These are phyloP conservation scores for Ooceraea biroi DNA, from an alignment of 1,140 invertebrate species.

Conservation along the genomic window DNA sequence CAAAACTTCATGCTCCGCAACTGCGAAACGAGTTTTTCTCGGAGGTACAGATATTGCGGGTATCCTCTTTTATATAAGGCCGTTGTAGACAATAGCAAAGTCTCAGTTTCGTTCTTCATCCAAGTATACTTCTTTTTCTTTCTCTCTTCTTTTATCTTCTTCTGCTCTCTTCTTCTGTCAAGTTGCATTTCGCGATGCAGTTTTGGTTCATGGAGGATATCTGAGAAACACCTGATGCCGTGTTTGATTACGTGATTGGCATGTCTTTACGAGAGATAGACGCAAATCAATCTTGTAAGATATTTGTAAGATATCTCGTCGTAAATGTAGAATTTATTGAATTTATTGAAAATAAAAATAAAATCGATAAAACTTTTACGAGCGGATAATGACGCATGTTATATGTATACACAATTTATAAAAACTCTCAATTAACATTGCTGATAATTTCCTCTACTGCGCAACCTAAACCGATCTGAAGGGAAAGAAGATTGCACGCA, in stretches of 20 bases:
- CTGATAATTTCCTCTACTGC: background rate
- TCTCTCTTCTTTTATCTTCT: conserved; percentile 7
- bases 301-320: too few relatives aligned
- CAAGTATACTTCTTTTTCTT: conserved; percentile 2
- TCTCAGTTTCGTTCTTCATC: conserved; percentile 24
- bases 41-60: conserved; percentile 51
- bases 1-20: conserved; percentile 58
- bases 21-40: conserved; percentile 58
- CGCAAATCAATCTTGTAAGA: conserved; percentile 2
- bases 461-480: background rate
- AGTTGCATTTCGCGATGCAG: conserved; percentile 4
- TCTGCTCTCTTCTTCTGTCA: background rate
- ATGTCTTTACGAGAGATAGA: background rate
- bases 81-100: conserved; percentile 45
- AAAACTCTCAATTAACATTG: background rate
- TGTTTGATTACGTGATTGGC: conserved; percentile 17
- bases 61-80: conserved; percentile 51
- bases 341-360: background rate
- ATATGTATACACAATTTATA: background rate
- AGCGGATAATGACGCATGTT: background rate
- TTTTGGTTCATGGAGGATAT: conserved; percentile 21
- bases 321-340: background rate
- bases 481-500: background rate
- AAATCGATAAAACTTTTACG: background rate
- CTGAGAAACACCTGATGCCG: background rate